Evolutionary conservation across 2,113 vertebrate genomes (phyloP).

Genomic region (Chloropsis hardwickii): DNA sequence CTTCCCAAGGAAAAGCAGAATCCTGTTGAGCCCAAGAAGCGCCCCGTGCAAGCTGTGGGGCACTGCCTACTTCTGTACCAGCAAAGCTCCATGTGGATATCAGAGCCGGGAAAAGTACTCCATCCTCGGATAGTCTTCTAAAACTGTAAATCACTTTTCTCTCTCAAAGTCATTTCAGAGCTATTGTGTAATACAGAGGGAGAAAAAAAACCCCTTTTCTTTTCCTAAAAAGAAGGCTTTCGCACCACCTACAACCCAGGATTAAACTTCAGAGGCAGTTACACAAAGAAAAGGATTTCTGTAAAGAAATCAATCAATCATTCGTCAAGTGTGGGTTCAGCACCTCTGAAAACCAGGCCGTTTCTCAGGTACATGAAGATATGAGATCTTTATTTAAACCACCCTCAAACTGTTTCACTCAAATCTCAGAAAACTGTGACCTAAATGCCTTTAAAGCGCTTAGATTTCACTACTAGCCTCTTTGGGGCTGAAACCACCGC

Average conservation of each 20-base stretch:
- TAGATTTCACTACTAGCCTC: not conserved
- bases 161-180: not conserved
- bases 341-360: constrained; percentile 51
- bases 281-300: constrained; percentile 40
- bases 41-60: fast-evolving
- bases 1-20: not conserved
- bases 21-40: not conserved
- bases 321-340: constrained; percentile 49
- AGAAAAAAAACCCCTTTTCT: not conserved
- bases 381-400: constrained; percentile 43
- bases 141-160: not conserved
- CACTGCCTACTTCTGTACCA: fast-evolving
- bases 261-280: constrained; percentile 34
- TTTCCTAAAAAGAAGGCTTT: constrained; percentile 34
- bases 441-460: not conserved
- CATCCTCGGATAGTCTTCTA: not conserved
- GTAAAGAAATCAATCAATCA: constrained; percentile 57
- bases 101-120: not conserved
- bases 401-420: not conserved
- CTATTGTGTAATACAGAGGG: constrained; percentile 23
- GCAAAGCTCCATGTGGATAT: not conserved
- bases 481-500: not conserved
- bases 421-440: not conserved
- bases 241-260: constrained; percentile 56
- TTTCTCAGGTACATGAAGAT: constrained; percentile 45